Percentiles rank a stretch among this genome's conserved stretches.
These are phyloP conservation scores for Propithecus perrieri DNA, from an alignment of 2,797 vertebrate species.

Conservation along the genomic window DNA sequence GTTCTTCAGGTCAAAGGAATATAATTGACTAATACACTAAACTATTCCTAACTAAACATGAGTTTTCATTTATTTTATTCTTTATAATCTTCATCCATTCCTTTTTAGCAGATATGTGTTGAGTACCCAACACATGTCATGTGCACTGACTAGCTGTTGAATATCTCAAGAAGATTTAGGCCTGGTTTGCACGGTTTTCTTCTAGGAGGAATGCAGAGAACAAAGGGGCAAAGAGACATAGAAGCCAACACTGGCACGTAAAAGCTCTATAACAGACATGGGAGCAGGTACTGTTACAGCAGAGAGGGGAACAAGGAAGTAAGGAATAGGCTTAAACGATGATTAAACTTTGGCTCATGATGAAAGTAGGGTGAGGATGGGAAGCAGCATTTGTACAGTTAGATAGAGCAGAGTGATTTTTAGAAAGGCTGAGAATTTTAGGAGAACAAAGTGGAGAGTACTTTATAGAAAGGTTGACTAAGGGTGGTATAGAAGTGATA, in stretches of 20 bases:
- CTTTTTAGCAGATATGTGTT: constrained; percentile 10
- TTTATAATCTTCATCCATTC: not conserved
- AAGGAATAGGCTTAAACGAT: not conserved
- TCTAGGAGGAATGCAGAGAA: not conserved
- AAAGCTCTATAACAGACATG: not conserved
- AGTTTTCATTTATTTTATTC: constrained; percentile 2
- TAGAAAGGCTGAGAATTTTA: not conserved
- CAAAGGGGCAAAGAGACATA: not conserved
- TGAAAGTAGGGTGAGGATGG: not conserved
- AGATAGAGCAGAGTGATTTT: not conserved
- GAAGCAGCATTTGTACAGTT: constrained; percentile 10
- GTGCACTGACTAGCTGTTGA: not conserved
- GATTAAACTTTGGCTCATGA: not conserved
- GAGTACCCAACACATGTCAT: not conserved
- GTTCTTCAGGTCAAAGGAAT: constrained; percentile 12
- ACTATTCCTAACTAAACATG: not conserved
- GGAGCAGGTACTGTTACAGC: not conserved
- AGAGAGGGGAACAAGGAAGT: not conserved
- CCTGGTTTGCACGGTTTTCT: not conserved
- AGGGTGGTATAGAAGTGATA: not conserved
- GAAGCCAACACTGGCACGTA: not conserved
- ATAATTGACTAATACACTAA: not conserved
- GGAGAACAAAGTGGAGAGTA: not conserved
- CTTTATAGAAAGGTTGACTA: not conserved
- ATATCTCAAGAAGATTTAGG: not conserved